Evolutionary conservation across 2,888 invertebrate species (phyloP), one percentile per base, ranked within the genome.

Genomic region (Nomada flava): DNA sequence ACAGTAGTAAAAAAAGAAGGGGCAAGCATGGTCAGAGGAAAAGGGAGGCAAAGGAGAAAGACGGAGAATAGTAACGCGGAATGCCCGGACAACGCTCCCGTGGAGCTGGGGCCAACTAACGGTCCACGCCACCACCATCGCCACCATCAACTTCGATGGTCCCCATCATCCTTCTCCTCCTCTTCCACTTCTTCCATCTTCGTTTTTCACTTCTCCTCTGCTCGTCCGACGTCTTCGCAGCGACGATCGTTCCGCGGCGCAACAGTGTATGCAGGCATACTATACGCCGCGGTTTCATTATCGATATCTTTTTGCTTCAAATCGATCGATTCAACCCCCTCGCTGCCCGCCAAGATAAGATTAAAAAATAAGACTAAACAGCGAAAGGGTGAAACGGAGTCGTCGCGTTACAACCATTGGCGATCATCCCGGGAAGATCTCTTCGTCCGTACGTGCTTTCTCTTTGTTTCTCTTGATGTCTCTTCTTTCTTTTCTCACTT

Each of bases 61-160:
- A 86, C 63, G 75, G 80, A 75, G 83, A 79, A 86, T 84, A 86
- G 86, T 85, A 88, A 87, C 88, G 87, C 90, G 87, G 90, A 86
- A 86, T 92, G 93, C 89, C 92, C 93, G 93, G 93, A 91, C 93
- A 93, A 92, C 93, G 93, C 89, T 93, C 93, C 93, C 93, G 92
- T 88, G 86, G 86, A 83, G 91, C 92, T 92, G 91, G 92, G 93
- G 93, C 93, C 93, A 93, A 92, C 92, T 93, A 93, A 93, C 93
- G 93, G 93, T 93, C 89, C 91, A 85, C 87, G 71, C 93, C 93
- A 92, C 92, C 92, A 91, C 93, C 89, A 91, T 78, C 73, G 47
- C 59, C 57, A 65, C 67, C 84, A 82, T 84, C 85, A 86, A 76
- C 88, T 83, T 82, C 85, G 83, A 84, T 87, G 82, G 83, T 86